These are phyloP conservation scores for Synanthedon formicaeformis DNA, from an alignment of 2,888 invertebrate genomes.

Conservation along the genomic window DNA sequence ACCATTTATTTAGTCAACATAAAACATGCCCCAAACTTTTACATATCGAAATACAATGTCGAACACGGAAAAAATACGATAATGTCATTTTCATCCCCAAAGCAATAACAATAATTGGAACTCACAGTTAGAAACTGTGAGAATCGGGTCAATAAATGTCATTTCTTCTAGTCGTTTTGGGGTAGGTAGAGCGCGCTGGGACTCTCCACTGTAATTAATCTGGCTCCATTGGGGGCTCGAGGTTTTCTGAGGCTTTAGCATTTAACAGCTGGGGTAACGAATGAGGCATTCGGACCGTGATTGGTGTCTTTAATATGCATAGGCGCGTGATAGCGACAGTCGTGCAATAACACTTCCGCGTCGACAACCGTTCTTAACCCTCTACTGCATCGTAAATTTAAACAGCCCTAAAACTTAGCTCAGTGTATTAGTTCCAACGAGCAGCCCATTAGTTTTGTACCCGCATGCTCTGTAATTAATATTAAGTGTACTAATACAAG, in stretches of 20 bases:
- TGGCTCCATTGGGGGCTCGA: slow-evolving; percentile 18
- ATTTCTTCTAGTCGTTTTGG: slow-evolving; percentile 16
- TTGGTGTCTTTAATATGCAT: slow-evolving; percentile 48
- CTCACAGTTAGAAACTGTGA: background rate
- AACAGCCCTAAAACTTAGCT: slow-evolving; percentile 13
- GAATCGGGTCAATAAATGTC: slow-evolving; percentile 7
- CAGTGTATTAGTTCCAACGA: slow-evolving; percentile 11
- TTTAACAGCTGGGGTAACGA: slow-evolving; percentile 35
- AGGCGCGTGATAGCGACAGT: slow-evolving; percentile 17
- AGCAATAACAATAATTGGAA: background rate
- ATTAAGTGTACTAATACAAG: slow-evolving; percentile 7
- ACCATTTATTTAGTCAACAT: too few species aligned
- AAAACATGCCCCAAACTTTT: too few species aligned
- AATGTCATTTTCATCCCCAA: too few species aligned
- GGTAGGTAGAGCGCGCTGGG: slow-evolving; percentile 8
- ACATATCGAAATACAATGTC: too few species aligned
- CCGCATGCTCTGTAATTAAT: slow-evolving; percentile 11
- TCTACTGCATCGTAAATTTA: slow-evolving; percentile 8
- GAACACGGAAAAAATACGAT: too few species aligned
- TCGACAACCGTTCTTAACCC: background rate
- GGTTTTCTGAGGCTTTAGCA: slow-evolving; percentile 17
- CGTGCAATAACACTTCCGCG: slow-evolving; percentile 7
- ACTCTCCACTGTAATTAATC: slow-evolving; percentile 37
- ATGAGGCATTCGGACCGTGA: slow-evolving; percentile 25
- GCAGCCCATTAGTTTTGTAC: slow-evolving; percentile 4